Conservation (phyloP, 2,888 invertebrate genomes). For the Drosophila seclusa region DNA sequence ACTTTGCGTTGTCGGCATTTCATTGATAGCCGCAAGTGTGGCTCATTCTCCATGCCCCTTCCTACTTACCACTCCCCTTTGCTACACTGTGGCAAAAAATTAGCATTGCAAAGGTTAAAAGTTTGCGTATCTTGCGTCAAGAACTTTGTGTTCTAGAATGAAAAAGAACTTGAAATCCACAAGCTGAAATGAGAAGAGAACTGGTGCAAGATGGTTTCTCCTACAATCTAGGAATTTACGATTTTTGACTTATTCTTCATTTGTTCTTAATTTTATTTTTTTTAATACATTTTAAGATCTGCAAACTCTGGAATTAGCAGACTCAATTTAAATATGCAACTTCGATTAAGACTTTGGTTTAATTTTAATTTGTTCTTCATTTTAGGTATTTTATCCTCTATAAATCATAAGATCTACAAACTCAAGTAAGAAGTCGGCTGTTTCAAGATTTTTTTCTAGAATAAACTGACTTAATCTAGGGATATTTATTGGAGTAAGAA, state of each 20-base stretch:
- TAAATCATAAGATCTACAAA: too few species aligned
- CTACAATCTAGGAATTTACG: not conserved
- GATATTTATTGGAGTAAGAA: not conserved
- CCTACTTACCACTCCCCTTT: not conserved
- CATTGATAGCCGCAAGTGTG: constrained; percentile 67
- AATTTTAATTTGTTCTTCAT: not conserved
- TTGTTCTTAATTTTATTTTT: not conserved
- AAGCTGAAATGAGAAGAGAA: not conserved
- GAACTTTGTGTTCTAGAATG: not conserved
- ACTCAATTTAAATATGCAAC: not conserved
- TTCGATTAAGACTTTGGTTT: not conserved
- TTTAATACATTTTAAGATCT: not conserved
- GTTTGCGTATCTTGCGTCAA: too few species aligned
- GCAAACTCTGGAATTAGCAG: not conserved
- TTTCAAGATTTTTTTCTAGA: not conserved
- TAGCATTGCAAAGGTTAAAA: not conserved
- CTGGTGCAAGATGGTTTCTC: not conserved
- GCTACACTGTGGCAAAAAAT: not conserved
- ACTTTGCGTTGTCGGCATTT: constrained; percentile 64
- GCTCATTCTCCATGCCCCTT: constrained; percentile 21
- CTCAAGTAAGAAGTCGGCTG: too few species aligned
- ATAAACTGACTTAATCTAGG: accelerated
- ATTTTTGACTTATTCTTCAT: not conserved
- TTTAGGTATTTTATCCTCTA: not conserved
- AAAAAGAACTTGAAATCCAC: not conserved